Conservation (phyloP, 2,888 invertebrate genomes). For the Lasioglossum pauxillum region DNA sequence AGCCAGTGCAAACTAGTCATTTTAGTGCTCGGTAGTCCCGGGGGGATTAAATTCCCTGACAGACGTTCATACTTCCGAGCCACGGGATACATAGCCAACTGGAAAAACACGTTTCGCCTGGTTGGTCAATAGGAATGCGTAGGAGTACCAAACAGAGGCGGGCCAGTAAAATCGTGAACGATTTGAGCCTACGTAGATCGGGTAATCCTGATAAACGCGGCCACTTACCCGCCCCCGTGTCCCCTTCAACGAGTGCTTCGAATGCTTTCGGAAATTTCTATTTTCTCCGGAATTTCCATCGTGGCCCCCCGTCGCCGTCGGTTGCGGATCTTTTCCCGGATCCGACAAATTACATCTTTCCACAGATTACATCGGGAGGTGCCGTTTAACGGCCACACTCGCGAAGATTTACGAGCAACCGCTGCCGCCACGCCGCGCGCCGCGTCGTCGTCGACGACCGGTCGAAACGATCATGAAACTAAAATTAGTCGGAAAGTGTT, state of each 20-base stretch:
- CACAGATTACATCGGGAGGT: constrained; percentile 46
- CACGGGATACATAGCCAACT: neutral
- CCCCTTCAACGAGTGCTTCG: neutral
- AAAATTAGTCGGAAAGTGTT: constrained; percentile 57
- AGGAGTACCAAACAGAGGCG: constrained; percentile 8
- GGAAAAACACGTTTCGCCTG: constrained; percentile 2
- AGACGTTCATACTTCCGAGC: neutral
- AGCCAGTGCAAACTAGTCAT: neutral
- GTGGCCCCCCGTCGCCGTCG: neutral
- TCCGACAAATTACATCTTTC: constrained; percentile 60
- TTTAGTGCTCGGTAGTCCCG: constrained; percentile 35
- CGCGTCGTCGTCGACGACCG: constrained; percentile 6
- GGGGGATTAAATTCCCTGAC: neutral
- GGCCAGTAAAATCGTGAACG: neutral
- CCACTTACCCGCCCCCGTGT: neutral
- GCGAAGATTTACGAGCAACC: constrained; percentile 54
- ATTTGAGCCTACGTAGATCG: constrained; percentile 11
- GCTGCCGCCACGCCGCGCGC: neutral
- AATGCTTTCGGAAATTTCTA: constrained; percentile 33
- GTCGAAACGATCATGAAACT: constrained; percentile 60
- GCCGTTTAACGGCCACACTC: constrained; percentile 53
- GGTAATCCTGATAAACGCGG: neutral
- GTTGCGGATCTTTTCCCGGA: neutral
- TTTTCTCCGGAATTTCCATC: constrained; percentile 39
- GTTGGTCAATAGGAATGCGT: neutral